These are phyloP conservation scores for Neosilurus mollespiculum DNA, from an alignment of 2,797 vertebrate species.

Conservation along the genomic window DNA sequence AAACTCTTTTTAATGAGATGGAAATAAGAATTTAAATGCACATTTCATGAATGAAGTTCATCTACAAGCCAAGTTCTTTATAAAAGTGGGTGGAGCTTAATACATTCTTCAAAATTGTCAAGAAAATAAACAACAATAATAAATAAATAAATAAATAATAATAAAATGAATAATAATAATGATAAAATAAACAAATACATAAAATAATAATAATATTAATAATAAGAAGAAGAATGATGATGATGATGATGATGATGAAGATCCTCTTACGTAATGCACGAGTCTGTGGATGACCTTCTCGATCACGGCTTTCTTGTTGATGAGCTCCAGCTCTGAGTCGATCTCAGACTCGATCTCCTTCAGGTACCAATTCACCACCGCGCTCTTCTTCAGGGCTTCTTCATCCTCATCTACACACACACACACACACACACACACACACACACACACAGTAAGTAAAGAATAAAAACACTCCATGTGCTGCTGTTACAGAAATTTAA, in stretches of 20 bases:
- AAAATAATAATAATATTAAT: too few species aligned
- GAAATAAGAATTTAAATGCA: neutral
- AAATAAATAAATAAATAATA: too few species aligned
- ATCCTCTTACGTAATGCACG: conserved; percentile 84
- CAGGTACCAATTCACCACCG: conserved; percentile 96
- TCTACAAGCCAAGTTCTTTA: neutral
- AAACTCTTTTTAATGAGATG: neutral
- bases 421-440: neutral
- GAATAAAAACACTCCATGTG: neutral
- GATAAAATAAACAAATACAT: too few species aligned
- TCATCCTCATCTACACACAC: conserved; percentile 84
- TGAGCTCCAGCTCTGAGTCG: conserved; percentile 92
- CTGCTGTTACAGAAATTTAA: neutral
- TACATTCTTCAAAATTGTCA: neutral
- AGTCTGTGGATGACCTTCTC: conserved; percentile 95
- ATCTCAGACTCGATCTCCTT: conserved; percentile 98
- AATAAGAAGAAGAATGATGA: too few species aligned
- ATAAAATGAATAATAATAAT: too few species aligned
- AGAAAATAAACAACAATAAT: neutral
- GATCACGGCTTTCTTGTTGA: conserved; percentile 92
- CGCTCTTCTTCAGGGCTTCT: conserved; percentile 84
- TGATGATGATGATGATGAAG: too few species aligned
- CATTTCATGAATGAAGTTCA: neutral
- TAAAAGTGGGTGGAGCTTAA: neutral
- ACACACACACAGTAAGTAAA: neutral